Base-by-base conservation (phyloP, 2,113 vertebrate genomes). In the Anarhynchus alexandrinus region DNA sequence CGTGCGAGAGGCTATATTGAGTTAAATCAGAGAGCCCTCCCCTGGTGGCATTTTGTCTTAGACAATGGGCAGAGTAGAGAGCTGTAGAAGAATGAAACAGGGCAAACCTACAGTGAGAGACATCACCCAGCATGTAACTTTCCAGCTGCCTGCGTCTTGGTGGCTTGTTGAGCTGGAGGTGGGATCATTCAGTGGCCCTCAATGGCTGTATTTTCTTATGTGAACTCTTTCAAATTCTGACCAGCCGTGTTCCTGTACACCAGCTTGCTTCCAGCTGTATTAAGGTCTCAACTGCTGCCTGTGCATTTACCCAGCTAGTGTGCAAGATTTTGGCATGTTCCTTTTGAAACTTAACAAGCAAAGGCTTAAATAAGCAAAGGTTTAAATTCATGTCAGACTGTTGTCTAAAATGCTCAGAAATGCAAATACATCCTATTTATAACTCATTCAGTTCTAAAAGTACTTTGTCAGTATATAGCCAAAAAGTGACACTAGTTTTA, bases 1-100 rank as follows among this genome's bases (percentile, higher is more conserved):
- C 7, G 0, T 34, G 30, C 0, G 5, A 81, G n/a, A 22, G 40
- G 40, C 58, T 78, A 0, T 22, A 8, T 0, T 11, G 42, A 45
- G 20, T 59, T 74, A 62, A 32, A 62, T 36, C 42, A 12, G 54
- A 30, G 51, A 73, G 73, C 70, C 32, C 13, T 64, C 7, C 3
- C 16, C 32, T 62, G 21, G 10, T 51, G 38, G 30, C 16, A 3
- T 20, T 40, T 32, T 65, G 23, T 51, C 21, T 70, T 43, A 16
- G 29, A 8, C 23, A 74, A 29, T 8, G 26, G 34, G 12, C 36
- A 65, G 49, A 62, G 40, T 59, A 52, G 67, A 12, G 30, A 22
- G 9, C 21, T 51, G 3, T 22, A 43, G 54, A 73, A 57, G 45
- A 84, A 36, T 26, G 45, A n/a, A 94, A 22, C 18, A 15, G 45